Percentiles rank a stretch among this genome's conserved stretches.
Conservation (phyloP, 2,797 vertebrate species). For the Poeciliopsis paucimaculata region DNA sequence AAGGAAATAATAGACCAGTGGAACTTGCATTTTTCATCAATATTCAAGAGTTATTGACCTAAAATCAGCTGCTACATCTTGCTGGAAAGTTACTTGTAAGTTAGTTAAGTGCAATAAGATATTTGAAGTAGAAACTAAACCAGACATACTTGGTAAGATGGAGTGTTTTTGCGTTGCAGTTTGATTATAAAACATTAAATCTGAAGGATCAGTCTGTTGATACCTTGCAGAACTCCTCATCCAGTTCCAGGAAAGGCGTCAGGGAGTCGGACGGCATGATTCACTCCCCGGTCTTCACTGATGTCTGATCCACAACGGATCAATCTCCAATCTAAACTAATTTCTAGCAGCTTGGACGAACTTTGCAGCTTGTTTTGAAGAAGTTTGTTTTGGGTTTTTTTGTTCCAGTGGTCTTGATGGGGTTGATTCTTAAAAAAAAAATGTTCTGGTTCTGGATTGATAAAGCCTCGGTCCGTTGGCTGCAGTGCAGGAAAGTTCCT, state of each 20-base stretch:
- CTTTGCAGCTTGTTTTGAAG: background rate
- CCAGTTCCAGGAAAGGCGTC: slow-evolving; percentile 82
- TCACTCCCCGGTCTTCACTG: slow-evolving; percentile 26
- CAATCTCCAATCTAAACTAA: background rate
- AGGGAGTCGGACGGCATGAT: slow-evolving; percentile 83
- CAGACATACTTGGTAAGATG: no score
- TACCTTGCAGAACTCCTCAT: slow-evolving; percentile 84
- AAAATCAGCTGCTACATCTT: no score
- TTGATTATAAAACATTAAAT: background rate
- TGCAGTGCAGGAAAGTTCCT: slow-evolving; percentile 59
- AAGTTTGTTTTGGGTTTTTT: background rate
- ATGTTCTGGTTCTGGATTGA: background rate
- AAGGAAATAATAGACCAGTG: no score
- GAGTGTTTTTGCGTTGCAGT: background rate
- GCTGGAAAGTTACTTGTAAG: no score
- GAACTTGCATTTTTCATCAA: no score
- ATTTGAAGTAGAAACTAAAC: no score
- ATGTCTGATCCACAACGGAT: slow-evolving; percentile 23
- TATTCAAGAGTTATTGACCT: no score
- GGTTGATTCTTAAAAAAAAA: no score
- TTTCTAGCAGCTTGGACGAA: background rate
- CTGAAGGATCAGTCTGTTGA: background rate
- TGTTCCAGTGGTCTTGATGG: background rate
- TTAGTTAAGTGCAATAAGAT: no score
- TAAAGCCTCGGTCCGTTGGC: background rate